Percentiles rank a stretch among this genome's conserved stretches.
phyloP scores from a whole-genome alignment of 23 tunicate species.

The Halocynthia roretzi region DNA sequence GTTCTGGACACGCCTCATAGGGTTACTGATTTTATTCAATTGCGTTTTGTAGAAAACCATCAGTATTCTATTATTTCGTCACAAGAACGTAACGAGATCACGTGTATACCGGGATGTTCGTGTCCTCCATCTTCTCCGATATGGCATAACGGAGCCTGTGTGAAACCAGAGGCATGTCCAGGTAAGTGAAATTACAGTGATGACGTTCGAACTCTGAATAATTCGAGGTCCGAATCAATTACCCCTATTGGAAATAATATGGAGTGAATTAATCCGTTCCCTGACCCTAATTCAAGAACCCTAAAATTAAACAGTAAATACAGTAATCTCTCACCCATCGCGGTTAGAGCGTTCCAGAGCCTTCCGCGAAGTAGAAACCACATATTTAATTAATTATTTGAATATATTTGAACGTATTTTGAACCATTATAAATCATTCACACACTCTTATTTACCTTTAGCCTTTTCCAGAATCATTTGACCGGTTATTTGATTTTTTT shows the following conservation, averaged over 20 bases:
- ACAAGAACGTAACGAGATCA: constrained; percentile 32
- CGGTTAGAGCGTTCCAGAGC: no score
- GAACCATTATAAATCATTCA: no score
- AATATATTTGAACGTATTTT: no score
- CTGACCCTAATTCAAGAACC: background rate
- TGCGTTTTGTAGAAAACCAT: background rate
- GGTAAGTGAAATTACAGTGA: constrained; percentile 8
- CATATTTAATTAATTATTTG: no score
- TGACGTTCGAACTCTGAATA: background rate
- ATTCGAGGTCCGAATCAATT: background rate
- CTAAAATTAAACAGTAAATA: background rate
- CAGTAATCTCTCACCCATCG: background rate
- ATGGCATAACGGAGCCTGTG: constrained; percentile 45
- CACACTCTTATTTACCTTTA: no score
- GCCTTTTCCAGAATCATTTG: no score
- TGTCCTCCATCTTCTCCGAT: constrained; percentile 66
- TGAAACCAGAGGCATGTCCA: constrained; percentile 60
- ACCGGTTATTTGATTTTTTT: no score
- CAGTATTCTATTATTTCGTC: background rate
- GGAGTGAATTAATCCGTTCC: no score
- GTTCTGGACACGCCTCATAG: background rate
- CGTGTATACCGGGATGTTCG: constrained; percentile 74
- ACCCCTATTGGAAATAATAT: background rate
- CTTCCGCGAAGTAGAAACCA: no score
- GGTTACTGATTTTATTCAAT: no score